Base-by-base conservation (phyloP, 2,888 invertebrate genomes). In the Exocentrus adspersus region DNA sequence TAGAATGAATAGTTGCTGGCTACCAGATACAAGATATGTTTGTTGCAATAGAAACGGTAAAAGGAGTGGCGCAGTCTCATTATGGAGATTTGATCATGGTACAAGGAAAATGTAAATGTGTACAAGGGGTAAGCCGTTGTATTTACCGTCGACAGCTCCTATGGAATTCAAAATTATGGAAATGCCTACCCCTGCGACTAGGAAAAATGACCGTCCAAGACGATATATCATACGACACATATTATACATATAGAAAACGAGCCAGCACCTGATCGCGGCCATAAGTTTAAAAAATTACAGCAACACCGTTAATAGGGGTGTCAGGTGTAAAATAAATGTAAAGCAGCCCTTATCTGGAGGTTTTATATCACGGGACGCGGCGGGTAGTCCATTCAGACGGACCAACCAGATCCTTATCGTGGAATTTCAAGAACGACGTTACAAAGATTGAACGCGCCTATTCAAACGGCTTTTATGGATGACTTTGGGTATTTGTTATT, bases 291-390 rank as follows among this genome's bases (percentile, higher is more conserved):
- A 68, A 71, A 68, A 68, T 72, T 67, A 65, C 54, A 42, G 63
- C 62, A 62, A 69, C 69, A 60, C 69, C 53, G 62, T 62, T 73
- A 72, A 72, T 72, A 72, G 67, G 68, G 65, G 70, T 72, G 72
- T 72, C 74, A 74, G 72, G 72, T 74, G 74, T 73, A 72, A 69
- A 72, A 75, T 70, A 71, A 74, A 73, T 72, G 72, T 72, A 72
- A 72, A 72, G 68, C 68, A 71, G 62, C 67, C 73, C 74, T 74
- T 73, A 74, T 74, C 74, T 68, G 43, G 65, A 65, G 68, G 62
- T 68, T 69, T 70, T 69, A 67, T 73, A 70, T 72, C 71, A 69
- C 65, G 53, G 48, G 60, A 42, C 71, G 19, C 75, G 64, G 74
- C 74, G 69, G 73, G 75, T 60, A 67, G 72, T 70, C 72, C 69